A percentile compares a stretch with the other conserved stretches of the same genome.
These are phyloP conservation scores for Botia kubotai DNA, from an alignment of 2,797 vertebrate genomes.

Conservation along the genomic window DNA sequence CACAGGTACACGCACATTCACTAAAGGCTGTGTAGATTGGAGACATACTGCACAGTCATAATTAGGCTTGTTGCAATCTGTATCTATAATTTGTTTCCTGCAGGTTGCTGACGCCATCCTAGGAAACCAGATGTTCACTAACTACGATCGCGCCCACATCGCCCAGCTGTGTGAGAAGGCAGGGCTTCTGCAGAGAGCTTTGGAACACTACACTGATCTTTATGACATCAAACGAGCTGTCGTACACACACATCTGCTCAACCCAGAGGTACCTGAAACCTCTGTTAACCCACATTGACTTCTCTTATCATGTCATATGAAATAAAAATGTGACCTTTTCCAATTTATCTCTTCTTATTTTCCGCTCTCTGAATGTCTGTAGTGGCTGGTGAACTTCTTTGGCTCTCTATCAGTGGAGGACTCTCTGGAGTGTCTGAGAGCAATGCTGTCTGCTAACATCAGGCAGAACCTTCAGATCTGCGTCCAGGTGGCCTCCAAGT, in stretches of 20 bases:
- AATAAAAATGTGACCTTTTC: neutral
- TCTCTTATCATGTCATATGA: neutral
- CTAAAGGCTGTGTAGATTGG: too few relatives aligned
- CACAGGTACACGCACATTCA: slow-evolving; percentile 81
- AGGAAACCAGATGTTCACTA: slow-evolving; percentile 99
- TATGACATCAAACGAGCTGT: slow-evolving; percentile 97
- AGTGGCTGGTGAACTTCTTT: slow-evolving; percentile 99
- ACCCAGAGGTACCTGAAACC: slow-evolving; percentile 86
- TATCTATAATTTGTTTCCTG: slow-evolving; percentile 43
- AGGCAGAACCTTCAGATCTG: slow-evolving; percentile 98
- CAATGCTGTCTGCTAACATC: slow-evolving; percentile 98
- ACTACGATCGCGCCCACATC: slow-evolving; percentile 96
- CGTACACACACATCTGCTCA: slow-evolving; percentile 97
- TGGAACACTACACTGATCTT: slow-evolving; percentile 96
- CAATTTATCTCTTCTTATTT: neutral
- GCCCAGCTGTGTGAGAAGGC: slow-evolving; percentile 98
- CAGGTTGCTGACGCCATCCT: slow-evolving; percentile 98
- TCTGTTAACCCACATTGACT: neutral
- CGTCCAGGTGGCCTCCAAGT: slow-evolving; percentile 97
- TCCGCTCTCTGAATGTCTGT: slow-evolving; percentile 41
- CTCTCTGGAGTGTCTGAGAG: slow-evolving; percentile 94
- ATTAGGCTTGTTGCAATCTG: neutral
- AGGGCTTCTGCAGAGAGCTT: slow-evolving; percentile 92
- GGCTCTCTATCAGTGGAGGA: slow-evolving; percentile 97
- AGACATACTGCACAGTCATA: neutral